These are phyloP conservation scores for Porites evermanni DNA, from an alignment of 92 coral and sea anemone genomes.

Conservation along the genomic window DNA sequence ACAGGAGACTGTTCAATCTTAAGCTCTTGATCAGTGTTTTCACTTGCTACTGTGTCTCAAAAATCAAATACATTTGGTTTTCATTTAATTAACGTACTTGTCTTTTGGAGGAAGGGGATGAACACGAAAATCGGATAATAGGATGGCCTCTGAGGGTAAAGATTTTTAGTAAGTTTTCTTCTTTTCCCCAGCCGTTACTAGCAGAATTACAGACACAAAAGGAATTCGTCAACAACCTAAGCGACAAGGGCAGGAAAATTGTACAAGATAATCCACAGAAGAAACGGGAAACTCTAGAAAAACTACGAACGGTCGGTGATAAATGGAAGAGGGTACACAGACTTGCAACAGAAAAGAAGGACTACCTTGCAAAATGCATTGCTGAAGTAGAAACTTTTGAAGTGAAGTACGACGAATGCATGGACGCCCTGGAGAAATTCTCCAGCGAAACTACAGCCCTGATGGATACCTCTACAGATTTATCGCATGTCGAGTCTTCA, in stretches of 20 bases:
- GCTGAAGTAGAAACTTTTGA: constrained; percentile 75
- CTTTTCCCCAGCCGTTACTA: constrained; percentile 60
- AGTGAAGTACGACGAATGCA: constrained; percentile 71
- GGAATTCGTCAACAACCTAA: constrained; percentile 84
- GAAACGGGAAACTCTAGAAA: constrained; percentile 71
- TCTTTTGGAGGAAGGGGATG: too few species aligned
- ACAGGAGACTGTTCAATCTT: too few species aligned
- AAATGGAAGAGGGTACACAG: constrained; percentile 83
- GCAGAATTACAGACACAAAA: constrained; percentile 87
- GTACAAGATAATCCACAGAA: constrained; percentile 70
- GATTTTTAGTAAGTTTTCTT: neutral
- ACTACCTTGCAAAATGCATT: constrained; percentile 59
- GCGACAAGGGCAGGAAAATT: constrained; percentile 81
- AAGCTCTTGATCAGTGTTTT: too few species aligned
- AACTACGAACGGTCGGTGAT: constrained; percentile 76
- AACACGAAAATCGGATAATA: too few species aligned
- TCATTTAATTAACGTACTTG: too few species aligned
- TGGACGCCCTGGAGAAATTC: constrained; percentile 69
- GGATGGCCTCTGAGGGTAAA: too few species aligned
- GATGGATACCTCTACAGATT: constrained; percentile 24
- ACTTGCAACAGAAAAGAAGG: constrained; percentile 76
- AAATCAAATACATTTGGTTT: too few species aligned
- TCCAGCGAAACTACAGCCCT: constrained; percentile 50
- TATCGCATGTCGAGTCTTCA: constrained; percentile 26
- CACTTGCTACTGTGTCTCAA: too few species aligned